phyloP scores from a whole-genome alignment of 2,888 invertebrate genomes.

The Lordiphosa fenestrarum region DNA sequence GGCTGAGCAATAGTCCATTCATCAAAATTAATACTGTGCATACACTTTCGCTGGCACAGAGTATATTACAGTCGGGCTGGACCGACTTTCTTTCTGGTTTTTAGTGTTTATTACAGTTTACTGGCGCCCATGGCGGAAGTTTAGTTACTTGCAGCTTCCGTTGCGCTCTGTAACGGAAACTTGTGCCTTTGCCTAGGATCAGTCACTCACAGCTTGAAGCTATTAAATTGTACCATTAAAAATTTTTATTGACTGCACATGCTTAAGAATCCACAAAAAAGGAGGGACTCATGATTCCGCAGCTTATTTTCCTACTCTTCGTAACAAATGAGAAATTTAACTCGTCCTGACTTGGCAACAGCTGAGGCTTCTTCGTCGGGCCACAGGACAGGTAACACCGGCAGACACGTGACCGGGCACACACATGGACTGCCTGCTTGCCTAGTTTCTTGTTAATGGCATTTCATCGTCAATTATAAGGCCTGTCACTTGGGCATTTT shows the following conservation, averaged over 20 bases:
- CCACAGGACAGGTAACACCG: not conserved
- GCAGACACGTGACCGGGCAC: conserved; percentile 43
- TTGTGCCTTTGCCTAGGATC: conserved; percentile 29
- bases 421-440: conserved; percentile 19
- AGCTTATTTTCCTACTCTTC: not conserved
- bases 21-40: too few relatives aligned
- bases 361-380: conserved; percentile 26
- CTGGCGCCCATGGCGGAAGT: conserved; percentile 61
- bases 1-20: too few relatives aligned
- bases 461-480: conserved; percentile 72
- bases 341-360: conserved; percentile 25
- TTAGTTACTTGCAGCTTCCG: conserved; percentile 71
- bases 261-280: conserved; percentile 20
- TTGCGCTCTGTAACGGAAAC: conserved; percentile 44
- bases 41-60: too few relatives aligned
- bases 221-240: conserved; percentile 38
- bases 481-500: conserved; percentile 60
- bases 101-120: conserved; percentile 70
- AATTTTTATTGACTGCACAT: conserved; percentile 56
- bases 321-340: conserved; percentile 11
- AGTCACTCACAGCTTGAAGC: conserved; percentile 14
- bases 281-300: conserved; percentile 31
- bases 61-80: too few relatives aligned
- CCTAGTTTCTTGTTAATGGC: conserved; percentile 51
- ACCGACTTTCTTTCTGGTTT: conserved; percentile 9